Evolutionary conservation across 2,113 vertebrate genomes (phyloP), one percentile per base, ranked within the genome.

Genomic region (Oreochromis tanganicae): DNA sequence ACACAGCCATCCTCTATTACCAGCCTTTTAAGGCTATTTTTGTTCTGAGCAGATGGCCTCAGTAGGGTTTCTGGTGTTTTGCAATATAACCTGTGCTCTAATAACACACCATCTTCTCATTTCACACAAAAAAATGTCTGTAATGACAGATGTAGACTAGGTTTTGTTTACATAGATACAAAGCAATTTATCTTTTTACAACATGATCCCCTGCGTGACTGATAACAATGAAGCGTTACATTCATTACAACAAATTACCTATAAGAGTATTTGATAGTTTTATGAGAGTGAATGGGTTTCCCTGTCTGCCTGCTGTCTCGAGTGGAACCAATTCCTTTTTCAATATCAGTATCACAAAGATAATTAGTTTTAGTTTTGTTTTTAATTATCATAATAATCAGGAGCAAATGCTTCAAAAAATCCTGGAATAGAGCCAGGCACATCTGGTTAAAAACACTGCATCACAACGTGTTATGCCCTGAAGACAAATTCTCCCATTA

Each of bases 11-110:
- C 29, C 43, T 68, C 59, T 59, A 68, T 43, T 59, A 71, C 16
- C 16, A 82, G 16, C 29, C 57, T 85, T 85, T 68, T 11, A 52
- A 21, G 7, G 68, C 81, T 88, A 73, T 86, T 88, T 87, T 80
- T 55, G 78, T 56, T 73, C 19, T 5, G 59, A 85, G 80, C 84
- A 89, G 85, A 89, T 83, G 82, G 88, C 19, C 88, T 81, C 84
- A 80, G 73, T 24, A n/a, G 79, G 50, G 66, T 84, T 88, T 90
- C 32, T 87, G 68, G 73, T 78, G 56, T 89, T 87, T 78, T 80
- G 52, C 68, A 59, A 73, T 43, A 43, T 59, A 83, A 57, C 80
- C 52, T 50, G 71, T 36, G 36, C 63, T 86, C 34, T 12, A 32
- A 78, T 34, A 78, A 52, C 32, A 78, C 46, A 52, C 24, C 9